Evolutionary conservation across 2,797 vertebrate genomes (phyloP), one percentile per base, ranked within the genome.

Genomic region (Chrysocyon brachyurus): DNA sequence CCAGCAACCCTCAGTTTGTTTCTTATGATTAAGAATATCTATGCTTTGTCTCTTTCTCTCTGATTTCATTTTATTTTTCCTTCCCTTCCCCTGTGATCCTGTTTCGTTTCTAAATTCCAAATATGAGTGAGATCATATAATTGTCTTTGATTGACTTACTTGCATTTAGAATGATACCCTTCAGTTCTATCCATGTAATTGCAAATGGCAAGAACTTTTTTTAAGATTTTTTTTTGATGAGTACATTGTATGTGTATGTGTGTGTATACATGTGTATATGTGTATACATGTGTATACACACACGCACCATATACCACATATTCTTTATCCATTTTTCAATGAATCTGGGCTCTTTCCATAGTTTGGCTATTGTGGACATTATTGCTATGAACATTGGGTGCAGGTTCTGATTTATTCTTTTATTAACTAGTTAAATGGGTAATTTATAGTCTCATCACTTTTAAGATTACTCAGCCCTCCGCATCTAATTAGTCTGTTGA

Each of bases 341-440:
- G 66, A n/a, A 33, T 33, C 66, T 33, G 17, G n/a, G n/a, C 66
- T 68, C n/a, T 68, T 68, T 33, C n/a, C n/a, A 68, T 68, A 68
- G n/a, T 68, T 21, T 33, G n/a, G n/a, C 66, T 68, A 5, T 68
- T 68, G n/a, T 68, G 66, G 66, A 33, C 66, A 68, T 68, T 68
- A n/a, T n/a, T 33, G n/a, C n/a, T 68, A 11, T 21, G 33, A 68
- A 21, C n/a, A 19, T 21, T 68, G 66, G 66, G n/a, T 68, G 66
- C 66, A 68, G 16, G 66, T 68, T 87, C n/a, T 84, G 63, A 92
- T 86, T 83, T 96, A 70, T 93, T 92, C 8, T 70, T 63, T 82
- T 84, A 66, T 12, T 94, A 85, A 79, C 36, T 36, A 4, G 36
- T 91, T 95, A 89, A 36, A n/a, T 94, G 57, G 33, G 11, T 91